Conservation (phyloP, 1,140 invertebrate species). For the Drosophila funebris region DNA sequence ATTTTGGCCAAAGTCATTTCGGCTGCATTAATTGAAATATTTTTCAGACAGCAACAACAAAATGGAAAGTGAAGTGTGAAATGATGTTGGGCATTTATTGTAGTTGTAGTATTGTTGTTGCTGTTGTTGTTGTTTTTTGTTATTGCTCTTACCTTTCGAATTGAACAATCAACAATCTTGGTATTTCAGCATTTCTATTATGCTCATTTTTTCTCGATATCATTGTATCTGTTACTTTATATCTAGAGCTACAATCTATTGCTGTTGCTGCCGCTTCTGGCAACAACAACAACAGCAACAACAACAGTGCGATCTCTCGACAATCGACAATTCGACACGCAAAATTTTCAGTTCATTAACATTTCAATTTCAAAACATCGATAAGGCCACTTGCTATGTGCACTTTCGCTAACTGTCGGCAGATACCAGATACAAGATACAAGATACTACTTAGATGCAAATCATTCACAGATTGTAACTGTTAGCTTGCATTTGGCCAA, state of each 20-base stretch:
- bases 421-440: slow-evolving; percentile 29
- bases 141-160: slow-evolving; percentile 62
- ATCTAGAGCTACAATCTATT: slow-evolving; percentile 35
- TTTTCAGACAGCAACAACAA: slow-evolving; percentile 35
- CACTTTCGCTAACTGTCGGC: slow-evolving; percentile 61
- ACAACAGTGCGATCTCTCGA: slow-evolving; percentile 32
- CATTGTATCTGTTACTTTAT: slow-evolving; percentile 44
- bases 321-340: slow-evolving; percentile 72
- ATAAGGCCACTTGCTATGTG: slow-evolving; percentile 53
- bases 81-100: slow-evolving; percentile 48
- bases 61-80: slow-evolving; percentile 74
- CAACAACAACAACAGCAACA: too few relatives aligned
- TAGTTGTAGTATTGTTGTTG: not conserved
- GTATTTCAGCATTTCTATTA: slow-evolving; percentile 46
- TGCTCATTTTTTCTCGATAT: slow-evolving; percentile 34
- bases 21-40: slow-evolving; percentile 67
- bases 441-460: slow-evolving; percentile 31
- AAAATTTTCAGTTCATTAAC: slow-evolving; percentile 79
- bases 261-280: slow-evolving; percentile 25
- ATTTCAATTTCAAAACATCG: slow-evolving; percentile 69
- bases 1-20: slow-evolving; percentile 39
- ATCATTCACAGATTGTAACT: slow-evolving; percentile 25
- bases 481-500: slow-evolving; percentile 35
- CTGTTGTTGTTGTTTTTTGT: slow-evolving; percentile 26
- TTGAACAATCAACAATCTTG: slow-evolving; percentile 51